These are phyloP conservation scores for Chaetura pelagica DNA, from an alignment of 2,113 vertebrate genomes.

Conservation along the genomic window DNA sequence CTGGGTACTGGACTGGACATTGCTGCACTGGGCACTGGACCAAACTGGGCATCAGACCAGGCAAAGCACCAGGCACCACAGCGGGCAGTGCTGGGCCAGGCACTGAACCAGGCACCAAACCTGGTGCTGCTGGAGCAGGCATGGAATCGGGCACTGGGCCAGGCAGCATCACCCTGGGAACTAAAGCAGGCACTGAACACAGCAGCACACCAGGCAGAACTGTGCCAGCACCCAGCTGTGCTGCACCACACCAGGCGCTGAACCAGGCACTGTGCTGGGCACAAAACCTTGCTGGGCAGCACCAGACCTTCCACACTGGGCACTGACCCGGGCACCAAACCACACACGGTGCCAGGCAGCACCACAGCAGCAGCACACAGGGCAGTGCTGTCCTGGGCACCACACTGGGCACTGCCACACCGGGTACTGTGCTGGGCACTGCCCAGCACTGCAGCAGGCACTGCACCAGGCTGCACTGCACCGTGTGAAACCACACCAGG, in stretches of 20 bases:
- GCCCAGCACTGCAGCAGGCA: rapidly evolving
- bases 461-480: not conserved
- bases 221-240: not conserved
- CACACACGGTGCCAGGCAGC: not conserved
- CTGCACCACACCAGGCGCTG: not conserved
- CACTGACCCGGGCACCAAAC: not conserved
- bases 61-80: not conserved
- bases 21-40: rapidly evolving
- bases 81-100: not conserved
- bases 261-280: not conserved
- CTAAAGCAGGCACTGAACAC: not conserved
- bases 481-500: rapidly evolving
- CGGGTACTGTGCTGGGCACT: not conserved
- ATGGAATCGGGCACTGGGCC: not conserved
- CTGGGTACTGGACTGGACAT: rapidly evolving
- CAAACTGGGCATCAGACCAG: not conserved
- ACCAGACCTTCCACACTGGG: not conserved
- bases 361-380: not conserved
- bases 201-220: not conserved
- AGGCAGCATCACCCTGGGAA: not conserved
- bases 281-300: not conserved
- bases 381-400: too few relatives aligned
- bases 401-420: not conserved
- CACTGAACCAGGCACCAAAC: not conserved
- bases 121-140: not conserved